These are phyloP conservation scores for Oriolus oriolus DNA, from an alignment of 2,113 vertebrate species.

Conservation along the genomic window DNA sequence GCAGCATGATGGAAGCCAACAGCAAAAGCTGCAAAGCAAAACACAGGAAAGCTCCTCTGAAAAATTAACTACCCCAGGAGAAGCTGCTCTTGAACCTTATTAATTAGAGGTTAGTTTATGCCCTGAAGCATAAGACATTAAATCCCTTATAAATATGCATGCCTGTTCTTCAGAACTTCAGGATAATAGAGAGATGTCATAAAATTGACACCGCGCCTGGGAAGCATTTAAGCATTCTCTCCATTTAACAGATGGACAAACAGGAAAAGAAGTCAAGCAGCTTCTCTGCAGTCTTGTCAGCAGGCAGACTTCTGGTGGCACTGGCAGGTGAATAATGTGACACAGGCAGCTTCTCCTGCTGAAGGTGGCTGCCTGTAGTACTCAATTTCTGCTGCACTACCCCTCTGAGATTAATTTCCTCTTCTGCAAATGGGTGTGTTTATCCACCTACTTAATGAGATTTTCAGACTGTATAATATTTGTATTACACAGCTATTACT, in stretches of 20 bases:
- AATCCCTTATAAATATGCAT: conserved; percentile 42
- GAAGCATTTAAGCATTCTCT: background rate
- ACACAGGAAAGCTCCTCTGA: background rate
- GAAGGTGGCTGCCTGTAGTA: background rate
- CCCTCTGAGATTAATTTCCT: background rate
- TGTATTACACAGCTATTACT: background rate
- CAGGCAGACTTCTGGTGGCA: background rate
- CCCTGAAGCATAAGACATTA: conserved; percentile 8
- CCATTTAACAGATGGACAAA: conserved; percentile 11
- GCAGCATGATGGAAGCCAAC: background rate
- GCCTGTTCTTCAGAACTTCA: background rate
- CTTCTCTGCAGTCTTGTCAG: background rate
- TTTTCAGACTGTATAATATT: conserved; percentile 4
- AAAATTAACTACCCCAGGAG: background rate
- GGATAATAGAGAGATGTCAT: conserved; percentile 2
- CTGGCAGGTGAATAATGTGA: background rate
- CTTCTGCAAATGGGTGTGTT: background rate
- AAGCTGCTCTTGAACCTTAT: conserved; percentile 33
- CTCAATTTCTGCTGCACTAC: background rate
- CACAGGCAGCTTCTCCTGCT: background rate
- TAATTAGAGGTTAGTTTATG: conserved; percentile 42
- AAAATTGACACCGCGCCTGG: background rate
- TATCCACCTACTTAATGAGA: conserved; percentile 18
- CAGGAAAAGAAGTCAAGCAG: conserved; percentile 7
- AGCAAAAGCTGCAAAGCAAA: conserved; percentile 8